Conservation (phyloP, 2,797 vertebrate species). For the Synaphobranchus kaupii region DNA sequence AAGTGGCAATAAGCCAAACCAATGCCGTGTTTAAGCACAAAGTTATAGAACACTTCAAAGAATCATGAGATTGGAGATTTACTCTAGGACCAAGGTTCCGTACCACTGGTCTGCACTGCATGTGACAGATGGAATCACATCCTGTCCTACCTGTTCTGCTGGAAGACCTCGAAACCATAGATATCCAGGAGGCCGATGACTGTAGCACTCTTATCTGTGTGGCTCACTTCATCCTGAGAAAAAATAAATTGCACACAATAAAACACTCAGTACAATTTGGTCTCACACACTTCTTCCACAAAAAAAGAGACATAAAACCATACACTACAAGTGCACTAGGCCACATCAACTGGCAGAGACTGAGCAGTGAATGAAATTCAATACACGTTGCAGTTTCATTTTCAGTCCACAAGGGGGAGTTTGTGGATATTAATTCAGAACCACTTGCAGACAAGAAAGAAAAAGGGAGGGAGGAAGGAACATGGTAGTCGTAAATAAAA, state of each 20-base stretch:
- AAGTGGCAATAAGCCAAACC: no score
- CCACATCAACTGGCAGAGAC: not conserved
- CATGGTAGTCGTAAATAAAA: not conserved
- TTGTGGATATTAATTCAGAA: not conserved
- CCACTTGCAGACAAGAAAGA: not conserved
- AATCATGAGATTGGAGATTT: no score
- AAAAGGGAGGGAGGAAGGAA: not conserved
- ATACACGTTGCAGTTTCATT: not conserved
- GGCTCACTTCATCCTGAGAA: slow-evolving; percentile 80
- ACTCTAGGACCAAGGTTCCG: no score
- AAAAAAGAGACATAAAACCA: not conserved
- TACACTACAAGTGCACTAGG: not conserved
- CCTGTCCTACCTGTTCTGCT: slow-evolving; percentile 87
- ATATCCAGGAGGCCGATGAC: slow-evolving; percentile 95
- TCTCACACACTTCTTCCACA: not conserved
- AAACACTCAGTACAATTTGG: not conserved
- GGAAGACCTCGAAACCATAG: slow-evolving; percentile 98
- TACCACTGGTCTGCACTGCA: no score
- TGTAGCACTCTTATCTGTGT: slow-evolving; percentile 76
- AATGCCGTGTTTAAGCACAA: no score
- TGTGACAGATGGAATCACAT: not conserved
- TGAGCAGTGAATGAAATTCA: not conserved
- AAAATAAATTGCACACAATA: not conserved
- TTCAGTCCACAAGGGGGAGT: slow-evolving; percentile 19
- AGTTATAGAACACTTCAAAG: no score